phyloP scores from a whole-genome alignment of 2,888 invertebrate genomes.

The Caenorhabditis sp. region DNA sequence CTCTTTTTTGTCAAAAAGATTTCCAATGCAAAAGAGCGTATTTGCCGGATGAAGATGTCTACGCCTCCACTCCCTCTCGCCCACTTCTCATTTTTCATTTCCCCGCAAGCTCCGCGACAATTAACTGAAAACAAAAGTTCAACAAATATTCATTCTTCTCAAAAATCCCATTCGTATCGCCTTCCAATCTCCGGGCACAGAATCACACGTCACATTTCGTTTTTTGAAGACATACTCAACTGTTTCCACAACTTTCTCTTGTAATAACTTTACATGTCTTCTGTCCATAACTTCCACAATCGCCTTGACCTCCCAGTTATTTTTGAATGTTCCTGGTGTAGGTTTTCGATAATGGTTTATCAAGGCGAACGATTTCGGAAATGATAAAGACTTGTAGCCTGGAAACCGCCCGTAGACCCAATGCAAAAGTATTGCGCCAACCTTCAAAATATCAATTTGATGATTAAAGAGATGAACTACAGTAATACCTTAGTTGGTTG shows the following conservation, averaged over 20 bases:
- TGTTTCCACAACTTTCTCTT: slow-evolving; percentile 6
- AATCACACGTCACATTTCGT: slow-evolving; percentile 14
- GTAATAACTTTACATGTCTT: slow-evolving; percentile 6
- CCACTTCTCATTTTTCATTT: too few relatives aligned
- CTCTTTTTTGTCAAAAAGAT: too few relatives aligned
- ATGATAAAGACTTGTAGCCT: slow-evolving; percentile 7
- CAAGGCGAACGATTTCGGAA: neutral
- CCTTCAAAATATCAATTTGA: neutral
- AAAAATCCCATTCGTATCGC: too few relatives aligned
- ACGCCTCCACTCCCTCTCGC: too few relatives aligned
- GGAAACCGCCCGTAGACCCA: slow-evolving; percentile 17
- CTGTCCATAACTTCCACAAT: slow-evolving; percentile 14
- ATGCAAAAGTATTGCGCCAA: slow-evolving; percentile 15
- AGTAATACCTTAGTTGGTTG: slow-evolving; percentile 10
- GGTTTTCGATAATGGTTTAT: neutral
- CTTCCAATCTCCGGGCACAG: slow-evolving; percentile 11
- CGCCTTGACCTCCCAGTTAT: slow-evolving; percentile 11
- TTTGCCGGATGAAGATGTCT: too few relatives aligned
- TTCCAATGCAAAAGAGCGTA: too few relatives aligned
- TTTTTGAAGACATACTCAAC: slow-evolving; percentile 9
- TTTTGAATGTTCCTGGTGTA: slow-evolving; percentile 11
- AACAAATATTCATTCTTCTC: too few relatives aligned
- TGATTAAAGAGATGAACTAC: too few relatives aligned
- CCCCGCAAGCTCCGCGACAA: too few relatives aligned
- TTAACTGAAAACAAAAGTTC: too few relatives aligned